These are phyloP conservation scores for Drosophila bifasciata DNA, from an alignment of 1,140 invertebrate species.

Conservation along the genomic window DNA sequence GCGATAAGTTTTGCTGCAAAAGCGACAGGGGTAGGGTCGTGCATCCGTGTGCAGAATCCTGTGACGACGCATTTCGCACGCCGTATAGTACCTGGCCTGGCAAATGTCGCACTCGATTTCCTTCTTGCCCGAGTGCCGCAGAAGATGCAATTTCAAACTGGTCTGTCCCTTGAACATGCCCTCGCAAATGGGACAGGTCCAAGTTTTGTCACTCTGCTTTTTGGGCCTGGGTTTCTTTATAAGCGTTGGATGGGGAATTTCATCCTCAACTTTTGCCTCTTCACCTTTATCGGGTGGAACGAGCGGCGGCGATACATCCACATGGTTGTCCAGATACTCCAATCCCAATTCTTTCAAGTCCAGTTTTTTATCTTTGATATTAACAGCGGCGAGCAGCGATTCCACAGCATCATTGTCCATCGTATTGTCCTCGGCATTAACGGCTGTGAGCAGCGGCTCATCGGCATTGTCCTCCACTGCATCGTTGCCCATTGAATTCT, in stretches of 20 bases:
- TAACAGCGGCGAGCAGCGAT: background rate
- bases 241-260: too few species aligned
- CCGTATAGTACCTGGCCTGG: slow-evolving; percentile 52
- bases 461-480: too few species aligned
- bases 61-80: slow-evolving; percentile 59
- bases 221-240: background rate
- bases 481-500: too few species aligned
- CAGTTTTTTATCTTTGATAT: background rate
- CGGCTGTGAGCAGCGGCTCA: too few species aligned
- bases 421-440: background rate
- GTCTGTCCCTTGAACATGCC: slow-evolving; percentile 62
- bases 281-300: background rate
- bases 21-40: slow-evolving; percentile 54
- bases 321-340: too few species aligned
- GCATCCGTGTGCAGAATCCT: slow-evolving; percentile 57
- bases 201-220: slow-evolving; percentile 23
- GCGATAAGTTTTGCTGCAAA: slow-evolving; percentile 60
- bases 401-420: background rate
- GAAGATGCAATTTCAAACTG: slow-evolving; percentile 54
- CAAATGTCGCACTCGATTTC: slow-evolving; percentile 59
- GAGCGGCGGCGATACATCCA: too few species aligned
- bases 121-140: slow-evolving; percentile 58
- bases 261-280: background rate
- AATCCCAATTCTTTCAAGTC: background rate
- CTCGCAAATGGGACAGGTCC: slow-evolving; percentile 66